Evolutionary conservation across 2,888 invertebrate genomes (phyloP).

Genomic region (Palloptera scutellata): DNA sequence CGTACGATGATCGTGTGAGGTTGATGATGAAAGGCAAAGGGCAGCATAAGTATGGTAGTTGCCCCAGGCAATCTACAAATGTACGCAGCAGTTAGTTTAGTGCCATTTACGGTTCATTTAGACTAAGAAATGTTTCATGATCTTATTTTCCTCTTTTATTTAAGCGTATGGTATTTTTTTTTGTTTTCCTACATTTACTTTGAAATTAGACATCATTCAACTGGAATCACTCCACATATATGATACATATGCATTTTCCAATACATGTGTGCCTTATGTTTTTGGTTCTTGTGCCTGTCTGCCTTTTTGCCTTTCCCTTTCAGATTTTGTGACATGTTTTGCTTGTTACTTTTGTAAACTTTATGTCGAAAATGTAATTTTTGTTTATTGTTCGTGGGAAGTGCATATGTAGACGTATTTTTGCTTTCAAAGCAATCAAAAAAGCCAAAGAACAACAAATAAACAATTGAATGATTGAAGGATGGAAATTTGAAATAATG

Average conservation of each 20-base stretch:
- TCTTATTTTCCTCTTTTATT: constrained; percentile 1
- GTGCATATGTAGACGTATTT: too few relatives aligned
- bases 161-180: constrained; percentile 32
- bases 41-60: too few relatives aligned
- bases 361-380: too few relatives aligned
- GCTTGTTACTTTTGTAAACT: too few relatives aligned
- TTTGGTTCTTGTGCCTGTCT: constrained; percentile 23
- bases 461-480: too few relatives aligned
- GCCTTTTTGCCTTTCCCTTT: constrained; percentile 9
- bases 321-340: constrained; percentile 29
- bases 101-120: constrained; percentile 50
- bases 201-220: constrained; percentile 51
- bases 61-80: too few relatives aligned
- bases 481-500: too few relatives aligned
- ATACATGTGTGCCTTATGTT: neutral
- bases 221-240: neutral
- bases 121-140: constrained; percentile 31
- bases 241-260: constrained; percentile 6
- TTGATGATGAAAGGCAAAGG: too few relatives aligned
- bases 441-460: too few relatives aligned
- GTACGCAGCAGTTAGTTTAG: constrained; percentile 27
- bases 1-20: too few relatives aligned
- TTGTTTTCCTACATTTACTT: constrained; percentile 50
- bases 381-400: too few relatives aligned
- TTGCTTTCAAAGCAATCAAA: too few relatives aligned